Evolutionary conservation across 2,113 vertebrate species (phyloP), one percentile per base, ranked within the genome.

Genomic region (Alligator mississippiensis): DNA sequence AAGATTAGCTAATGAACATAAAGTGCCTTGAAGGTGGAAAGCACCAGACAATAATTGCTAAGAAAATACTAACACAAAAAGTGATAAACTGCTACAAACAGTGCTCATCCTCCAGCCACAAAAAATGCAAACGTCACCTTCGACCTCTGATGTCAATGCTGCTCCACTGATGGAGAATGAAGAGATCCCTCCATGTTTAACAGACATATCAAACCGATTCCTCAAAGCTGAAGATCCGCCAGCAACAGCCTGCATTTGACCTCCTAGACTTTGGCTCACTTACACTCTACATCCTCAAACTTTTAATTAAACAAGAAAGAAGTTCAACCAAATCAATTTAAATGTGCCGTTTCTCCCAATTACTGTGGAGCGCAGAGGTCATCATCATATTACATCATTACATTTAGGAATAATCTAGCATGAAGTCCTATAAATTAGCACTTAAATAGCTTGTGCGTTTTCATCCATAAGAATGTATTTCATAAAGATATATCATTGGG

Each of bases 391-490:
- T 89, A 88, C 89, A 96, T 95, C 87, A 92, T 96, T 97, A 95
- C 86, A 76, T 4, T 95, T 89, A 95, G 57, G 80, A 96, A 97
- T 95, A 95, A 97, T 96, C 88, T 93, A 90, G 90, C 93, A 95
- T 85, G 92, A 96, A 97, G 86, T 91, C 80, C 85, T 92, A 96
- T 96, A 96, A 96, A 96, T 96, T 94, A 92, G 82, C 22, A 82
- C 74, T 90, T 77, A 95, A 97, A 96, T 90, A 92, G 94, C 87
- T 89, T 92, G 82, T 89, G 91, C 66, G 84, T 95, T 96, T 96
- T 90, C 95, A 96, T 87, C 95, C 85, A 57, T 95, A 95, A 81
- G 80, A 92, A 83, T 14, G 3, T 94, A 96, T 94, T 97, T 95
- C 91, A 95, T 90, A 74, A 93, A 95, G 90, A 90, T 82, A 84